Base-by-base conservation (phyloP, 1,140 invertebrate species). In the Aporrectodea caliginosa region DNA sequence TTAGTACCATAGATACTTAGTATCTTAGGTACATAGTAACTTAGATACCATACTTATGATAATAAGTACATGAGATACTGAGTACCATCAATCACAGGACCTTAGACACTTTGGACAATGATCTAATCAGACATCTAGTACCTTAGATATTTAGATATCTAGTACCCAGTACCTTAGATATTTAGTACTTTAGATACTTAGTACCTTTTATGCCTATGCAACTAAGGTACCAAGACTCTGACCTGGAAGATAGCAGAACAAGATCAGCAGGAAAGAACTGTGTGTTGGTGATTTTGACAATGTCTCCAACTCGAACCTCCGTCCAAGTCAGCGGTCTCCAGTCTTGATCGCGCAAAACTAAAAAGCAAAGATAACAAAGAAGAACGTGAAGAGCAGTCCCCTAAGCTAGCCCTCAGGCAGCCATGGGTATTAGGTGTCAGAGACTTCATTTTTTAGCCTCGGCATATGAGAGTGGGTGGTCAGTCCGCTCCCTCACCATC, bases 311-410 rank as follows among this genome's bases (percentile, higher is more conserved):
- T 69, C 86, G 76, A 1, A 89, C 82, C 27, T 98, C 93, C 84
- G 94, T 93, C 96, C 97, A 99, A 83, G 93, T 91, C 1, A 93
- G 91, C 84, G 93, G 93, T 84, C 92, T 92, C 88, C 97, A 98
- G 72, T 93, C 91, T 80, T 93, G 92, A 79, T 91, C 81, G 14
- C 85, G 80, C 77, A 86, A 83, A 30, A 87, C 91, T 86, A 93
- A 92, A 2, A 72, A 31, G 27, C 6, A 14, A 29, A 12, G 6
- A 6, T 12, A 58, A 58, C 43, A 58, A 58, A 6, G 22, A 58
- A 58, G 6, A 58, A 58, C 43, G 22, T 58, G 43, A 58, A 22
- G 6, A 22, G 22, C 6, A 58, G 22, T 58, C 22, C 43, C 22
- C 22, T 22, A 58, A 12, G 22, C 6, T 58, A 22, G 22, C 43